phyloP scores from a whole-genome alignment of 2,888 invertebrate species.

The Leucophenga maculata region DNA sequence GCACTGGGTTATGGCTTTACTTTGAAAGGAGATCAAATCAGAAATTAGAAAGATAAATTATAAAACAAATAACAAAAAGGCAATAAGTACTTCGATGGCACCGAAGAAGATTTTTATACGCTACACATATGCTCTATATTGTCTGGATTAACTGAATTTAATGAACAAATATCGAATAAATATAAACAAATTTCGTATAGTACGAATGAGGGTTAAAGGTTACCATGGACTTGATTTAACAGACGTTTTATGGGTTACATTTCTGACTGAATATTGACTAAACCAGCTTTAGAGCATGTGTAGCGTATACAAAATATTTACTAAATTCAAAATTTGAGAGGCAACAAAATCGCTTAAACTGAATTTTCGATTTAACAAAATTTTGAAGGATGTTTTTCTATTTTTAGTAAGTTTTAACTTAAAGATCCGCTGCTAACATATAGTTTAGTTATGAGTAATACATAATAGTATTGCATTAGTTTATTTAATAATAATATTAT shows the following conservation, averaged over 20 bases:
- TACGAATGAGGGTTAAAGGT: too few species aligned
- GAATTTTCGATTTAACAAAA: slow-evolving; percentile 15
- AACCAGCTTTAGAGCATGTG: background rate
- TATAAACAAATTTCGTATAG: too few species aligned
- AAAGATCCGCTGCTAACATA: too few species aligned
- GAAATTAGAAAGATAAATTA: background rate
- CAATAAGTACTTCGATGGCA: background rate
- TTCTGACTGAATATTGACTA: too few species aligned
- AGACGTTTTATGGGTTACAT: too few species aligned
- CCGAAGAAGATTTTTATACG: too few species aligned
- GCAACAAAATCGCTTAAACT: background rate
- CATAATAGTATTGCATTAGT: background rate
- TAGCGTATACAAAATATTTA: background rate
- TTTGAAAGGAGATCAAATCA: background rate
- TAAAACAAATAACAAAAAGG: background rate
- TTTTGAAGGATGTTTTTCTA: background rate
- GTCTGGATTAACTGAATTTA: too few species aligned
- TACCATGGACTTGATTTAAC: too few species aligned
- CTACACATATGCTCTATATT: too few species aligned
- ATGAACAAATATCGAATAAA: too few species aligned
- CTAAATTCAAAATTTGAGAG: background rate
- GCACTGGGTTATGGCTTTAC: background rate
- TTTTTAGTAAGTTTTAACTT: too few species aligned
- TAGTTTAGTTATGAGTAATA: background rate
- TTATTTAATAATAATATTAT: slow-evolving; percentile 24